These are phyloP conservation scores for Chloroceryle aenea DNA, from an alignment of 2,113 vertebrate genomes.

Conservation along the genomic window DNA sequence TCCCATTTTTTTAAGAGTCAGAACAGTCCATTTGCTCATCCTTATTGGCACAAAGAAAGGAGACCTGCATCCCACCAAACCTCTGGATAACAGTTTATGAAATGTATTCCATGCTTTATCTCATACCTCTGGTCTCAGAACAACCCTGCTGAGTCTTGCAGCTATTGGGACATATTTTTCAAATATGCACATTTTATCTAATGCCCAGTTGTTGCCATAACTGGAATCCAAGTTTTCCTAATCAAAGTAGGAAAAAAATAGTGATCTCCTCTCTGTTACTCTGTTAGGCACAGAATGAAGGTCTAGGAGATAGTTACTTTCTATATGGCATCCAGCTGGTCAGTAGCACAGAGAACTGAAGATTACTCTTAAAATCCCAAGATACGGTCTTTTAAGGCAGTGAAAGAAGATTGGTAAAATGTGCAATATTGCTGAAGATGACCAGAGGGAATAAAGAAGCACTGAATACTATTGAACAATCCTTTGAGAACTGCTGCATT, in stretches of 20 bases:
- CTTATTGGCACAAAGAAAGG: not conserved
- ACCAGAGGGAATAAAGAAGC: not conserved
- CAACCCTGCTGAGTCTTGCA: not conserved
- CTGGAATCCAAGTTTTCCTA: not conserved
- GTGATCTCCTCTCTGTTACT: not conserved
- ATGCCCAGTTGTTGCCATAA: not conserved
- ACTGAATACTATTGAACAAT: not conserved
- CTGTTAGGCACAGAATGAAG: not conserved
- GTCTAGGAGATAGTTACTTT: not conserved
- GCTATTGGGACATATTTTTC: not conserved
- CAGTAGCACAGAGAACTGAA: accelerated
- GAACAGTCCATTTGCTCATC: not conserved
- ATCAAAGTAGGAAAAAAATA: not conserved
- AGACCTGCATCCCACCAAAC: not conserved
- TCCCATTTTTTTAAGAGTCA: not conserved
- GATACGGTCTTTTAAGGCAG: not conserved
- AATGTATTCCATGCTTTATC: not conserved
- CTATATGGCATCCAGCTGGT: not conserved
- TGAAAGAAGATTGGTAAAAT: not conserved
- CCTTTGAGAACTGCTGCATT: not conserved
- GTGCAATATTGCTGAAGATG: not conserved
- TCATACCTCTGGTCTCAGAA: not conserved
- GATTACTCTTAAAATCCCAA: not conserved
- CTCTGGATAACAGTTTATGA: not conserved
- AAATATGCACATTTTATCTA: not conserved